Evolutionary conservation across 2,113 vertebrate genomes (phyloP).

Genomic region (Periophthalmus modestus): DNA sequence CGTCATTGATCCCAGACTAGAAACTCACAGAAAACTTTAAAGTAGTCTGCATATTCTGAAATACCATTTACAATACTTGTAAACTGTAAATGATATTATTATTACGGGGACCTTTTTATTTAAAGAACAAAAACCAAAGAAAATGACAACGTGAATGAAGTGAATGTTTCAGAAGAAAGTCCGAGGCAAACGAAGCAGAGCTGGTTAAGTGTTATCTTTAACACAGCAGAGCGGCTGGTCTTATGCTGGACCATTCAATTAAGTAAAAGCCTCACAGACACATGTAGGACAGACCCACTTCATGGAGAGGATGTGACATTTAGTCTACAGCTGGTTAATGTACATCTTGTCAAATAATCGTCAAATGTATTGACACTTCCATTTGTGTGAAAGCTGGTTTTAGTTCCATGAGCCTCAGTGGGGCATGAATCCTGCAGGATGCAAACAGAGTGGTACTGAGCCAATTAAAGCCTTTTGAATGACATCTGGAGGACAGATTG

Average conservation of each 20-base stretch:
- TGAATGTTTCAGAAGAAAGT: constrained; percentile 32
- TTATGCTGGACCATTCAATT: constrained; percentile 29
- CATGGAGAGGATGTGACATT: constrained; percentile 2
- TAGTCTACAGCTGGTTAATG: constrained; percentile 3
- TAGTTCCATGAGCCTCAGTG: background rate
- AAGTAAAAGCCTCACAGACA: constrained; percentile 15
- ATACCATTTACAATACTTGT: constrained; percentile 24
- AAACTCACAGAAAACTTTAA: no score
- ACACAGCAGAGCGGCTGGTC: constrained; percentile 46
- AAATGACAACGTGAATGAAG: constrained; percentile 20
- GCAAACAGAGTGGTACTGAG: constrained; percentile 17
- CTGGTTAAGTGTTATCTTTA: constrained; percentile 35
- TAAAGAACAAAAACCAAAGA: constrained; percentile 22
- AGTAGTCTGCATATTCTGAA: background rate
- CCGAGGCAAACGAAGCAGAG: constrained; percentile 34
- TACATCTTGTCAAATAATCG: constrained; percentile 17
- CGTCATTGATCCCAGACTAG: no score
- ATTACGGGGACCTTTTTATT: constrained; percentile 39
- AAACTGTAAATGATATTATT: constrained; percentile 39
- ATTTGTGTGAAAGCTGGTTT: constrained; percentile 33
- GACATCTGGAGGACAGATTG: constrained; percentile 14
- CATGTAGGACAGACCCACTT: constrained; percentile 5
- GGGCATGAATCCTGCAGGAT: constrained; percentile 14
- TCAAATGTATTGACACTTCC: constrained; percentile 23
- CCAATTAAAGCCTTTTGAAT: constrained; percentile 36